These are phyloP conservation scores for Chelon auratus DNA, from an alignment of 2,797 vertebrate species.

Conservation along the genomic window DNA sequence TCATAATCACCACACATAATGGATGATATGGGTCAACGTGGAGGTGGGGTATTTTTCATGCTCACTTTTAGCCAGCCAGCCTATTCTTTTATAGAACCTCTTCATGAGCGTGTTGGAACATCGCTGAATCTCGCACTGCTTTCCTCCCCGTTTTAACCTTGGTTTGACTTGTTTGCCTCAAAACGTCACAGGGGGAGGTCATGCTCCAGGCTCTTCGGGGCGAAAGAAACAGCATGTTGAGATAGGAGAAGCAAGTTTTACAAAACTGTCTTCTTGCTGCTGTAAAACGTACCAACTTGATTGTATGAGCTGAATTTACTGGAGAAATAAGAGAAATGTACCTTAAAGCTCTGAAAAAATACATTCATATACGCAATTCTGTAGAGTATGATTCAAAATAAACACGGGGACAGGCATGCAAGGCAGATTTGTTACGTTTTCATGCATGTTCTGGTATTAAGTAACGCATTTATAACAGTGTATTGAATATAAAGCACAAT, in stretches of 20 bases:
- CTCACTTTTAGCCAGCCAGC: conserved; percentile 85
- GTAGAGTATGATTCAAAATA: conserved; percentile 41
- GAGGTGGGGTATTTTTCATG: conserved; percentile 88
- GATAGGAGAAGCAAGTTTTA: conserved; percentile 44
- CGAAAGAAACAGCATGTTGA: conserved; percentile 27
- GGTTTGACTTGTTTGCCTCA: conserved; percentile 80
- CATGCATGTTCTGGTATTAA: conserved; percentile 73
- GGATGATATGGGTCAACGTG: conserved; percentile 87
- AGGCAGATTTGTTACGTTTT: conserved; percentile 51
- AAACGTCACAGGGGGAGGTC: conserved; percentile 70
- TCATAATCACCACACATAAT: conserved; percentile 88
- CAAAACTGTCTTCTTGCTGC: conserved; percentile 19
- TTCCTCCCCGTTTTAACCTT: conserved; percentile 82
- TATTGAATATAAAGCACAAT: conserved; percentile 76
- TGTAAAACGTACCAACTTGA: conserved; percentile 6
- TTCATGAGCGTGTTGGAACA: conserved; percentile 68
- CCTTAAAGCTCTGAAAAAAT: conserved; percentile 22
- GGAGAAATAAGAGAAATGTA: conserved; percentile 16
- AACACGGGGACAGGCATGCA: not conserved
- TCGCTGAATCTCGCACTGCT: conserved; percentile 70
- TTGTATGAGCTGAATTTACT: conserved; percentile 41
- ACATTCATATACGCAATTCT: conserved; percentile 27
- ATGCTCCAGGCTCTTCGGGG: conserved; percentile 37
- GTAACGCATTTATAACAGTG: conserved; percentile 67
- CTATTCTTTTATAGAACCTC: conserved; percentile 85